A percentile compares a stretch with the other conserved stretches of the same genome.
Evolutionary conservation across 2,888 invertebrate species (phyloP).

Genomic region (Pollenia labialis): DNA sequence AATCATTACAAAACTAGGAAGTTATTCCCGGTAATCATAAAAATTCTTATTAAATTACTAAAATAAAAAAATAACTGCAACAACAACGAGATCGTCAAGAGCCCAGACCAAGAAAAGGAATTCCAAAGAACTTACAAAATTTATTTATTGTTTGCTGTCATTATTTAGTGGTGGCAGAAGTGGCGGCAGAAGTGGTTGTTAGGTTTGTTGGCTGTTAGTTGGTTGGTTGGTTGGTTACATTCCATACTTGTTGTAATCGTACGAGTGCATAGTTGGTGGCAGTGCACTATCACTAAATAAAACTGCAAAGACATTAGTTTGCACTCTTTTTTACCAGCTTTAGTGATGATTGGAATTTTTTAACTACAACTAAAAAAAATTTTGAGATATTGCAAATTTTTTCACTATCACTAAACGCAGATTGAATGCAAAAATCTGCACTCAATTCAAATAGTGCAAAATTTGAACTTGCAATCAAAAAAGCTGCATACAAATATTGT

Average conservation of each 20-base stretch:
- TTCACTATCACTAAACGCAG: no score
- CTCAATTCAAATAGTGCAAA: no score
- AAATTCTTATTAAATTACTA: constrained; percentile 72
- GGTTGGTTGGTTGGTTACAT: constrained; percentile 54
- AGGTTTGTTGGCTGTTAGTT: neutral
- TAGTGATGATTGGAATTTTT: no score
- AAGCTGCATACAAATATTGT: no score
- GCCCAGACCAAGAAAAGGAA: constrained; percentile 47
- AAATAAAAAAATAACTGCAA: constrained; percentile 35
- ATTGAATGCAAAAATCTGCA: no score
- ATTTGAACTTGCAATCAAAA: no score
- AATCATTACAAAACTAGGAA: constrained; percentile 69
- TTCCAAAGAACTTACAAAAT: constrained; percentile 73
- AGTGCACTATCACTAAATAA: no score
- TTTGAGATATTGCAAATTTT: no score
- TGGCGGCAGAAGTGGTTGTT: constrained; percentile 42
- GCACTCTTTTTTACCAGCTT: no score
- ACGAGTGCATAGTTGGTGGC: no score
- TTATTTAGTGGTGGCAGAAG: constrained; percentile 32
- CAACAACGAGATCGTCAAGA: constrained; percentile 16
- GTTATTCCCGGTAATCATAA: constrained; percentile 73
- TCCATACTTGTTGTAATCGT: constrained; percentile 59
- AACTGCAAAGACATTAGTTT: no score
- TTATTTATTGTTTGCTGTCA: constrained; percentile 71
- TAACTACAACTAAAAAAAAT: no score